Evolutionary conservation across 2,797 vertebrate genomes (phyloP).

Genomic region (Petrocephalus sullivani): DNA sequence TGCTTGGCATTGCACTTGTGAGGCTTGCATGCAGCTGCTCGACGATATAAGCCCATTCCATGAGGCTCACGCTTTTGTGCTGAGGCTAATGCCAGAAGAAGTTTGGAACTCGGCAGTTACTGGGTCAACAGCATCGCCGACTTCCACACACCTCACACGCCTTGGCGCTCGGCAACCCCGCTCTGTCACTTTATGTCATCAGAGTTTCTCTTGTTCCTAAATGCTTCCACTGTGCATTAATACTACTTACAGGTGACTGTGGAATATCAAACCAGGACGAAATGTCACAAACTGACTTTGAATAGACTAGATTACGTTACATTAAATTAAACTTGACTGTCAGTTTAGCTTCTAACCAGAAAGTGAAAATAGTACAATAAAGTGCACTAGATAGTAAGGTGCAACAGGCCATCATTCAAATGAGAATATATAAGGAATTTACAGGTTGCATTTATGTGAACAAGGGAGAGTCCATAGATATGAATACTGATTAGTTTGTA

Average conservation of each 20-base stretch:
- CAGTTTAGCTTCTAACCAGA: too few species aligned
- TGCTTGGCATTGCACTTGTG: neutral
- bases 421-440: too few species aligned
- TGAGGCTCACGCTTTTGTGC: neutral
- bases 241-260: neutral
- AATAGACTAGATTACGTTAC: too few species aligned
- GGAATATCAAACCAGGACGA: neutral
- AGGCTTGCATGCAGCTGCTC: neutral
- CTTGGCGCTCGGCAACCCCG: neutral
- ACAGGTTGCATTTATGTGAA: too few species aligned
- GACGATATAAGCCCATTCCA: neutral
- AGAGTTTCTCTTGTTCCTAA: neutral
- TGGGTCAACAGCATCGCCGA: neutral
- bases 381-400: too few species aligned
- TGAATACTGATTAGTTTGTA: too few species aligned
- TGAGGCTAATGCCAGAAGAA: neutral
- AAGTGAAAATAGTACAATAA: too few species aligned
- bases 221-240: neutral
- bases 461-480: too few species aligned
- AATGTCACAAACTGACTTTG: neutral
- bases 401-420: too few species aligned
- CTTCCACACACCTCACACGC: neutral
- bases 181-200: neutral
- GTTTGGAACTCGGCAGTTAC: neutral
- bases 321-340: too few species aligned